Evolutionary conservation across 2,888 invertebrate species (phyloP).

Genomic region (Rapana venosa): DNA sequence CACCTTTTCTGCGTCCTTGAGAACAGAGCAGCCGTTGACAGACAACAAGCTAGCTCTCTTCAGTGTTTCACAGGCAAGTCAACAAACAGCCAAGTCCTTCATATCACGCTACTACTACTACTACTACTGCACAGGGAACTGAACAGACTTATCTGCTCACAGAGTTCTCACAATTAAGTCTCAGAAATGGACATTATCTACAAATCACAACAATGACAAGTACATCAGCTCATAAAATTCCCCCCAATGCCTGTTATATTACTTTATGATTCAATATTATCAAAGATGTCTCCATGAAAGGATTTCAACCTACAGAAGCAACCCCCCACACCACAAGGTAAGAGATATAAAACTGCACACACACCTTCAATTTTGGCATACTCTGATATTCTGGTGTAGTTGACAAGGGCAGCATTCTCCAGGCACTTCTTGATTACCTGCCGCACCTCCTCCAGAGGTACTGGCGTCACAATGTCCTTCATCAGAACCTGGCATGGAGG

Average conservation of each 20-base stretch:
- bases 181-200: no score
- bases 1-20: slow-evolving; percentile 60
- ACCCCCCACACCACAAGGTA: no score
- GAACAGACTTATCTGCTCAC: no score
- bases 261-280: no score
- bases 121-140: no score
- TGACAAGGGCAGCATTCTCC: slow-evolving; percentile 97
- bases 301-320: no score
- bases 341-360: slow-evolving; percentile 36
- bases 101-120: no score
- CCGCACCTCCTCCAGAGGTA: slow-evolving; percentile 95
- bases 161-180: no score
- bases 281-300: no score
- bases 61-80: not conserved
- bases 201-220: no score
- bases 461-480: slow-evolving; percentile 99
- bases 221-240: no score
- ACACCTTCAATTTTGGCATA: slow-evolving; percentile 98
- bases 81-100: not conserved
- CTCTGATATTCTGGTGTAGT: slow-evolving; percentile 96
- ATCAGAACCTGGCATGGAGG: slow-evolving; percentile 86
- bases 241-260: no score
- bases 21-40: not conserved
- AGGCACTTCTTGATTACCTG: slow-evolving; percentile 97
- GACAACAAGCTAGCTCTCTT: slow-evolving; percentile 7